Base-by-base conservation (phyloP, 2,888 invertebrate genomes). In the Sarcophaga carnaria region DNA sequence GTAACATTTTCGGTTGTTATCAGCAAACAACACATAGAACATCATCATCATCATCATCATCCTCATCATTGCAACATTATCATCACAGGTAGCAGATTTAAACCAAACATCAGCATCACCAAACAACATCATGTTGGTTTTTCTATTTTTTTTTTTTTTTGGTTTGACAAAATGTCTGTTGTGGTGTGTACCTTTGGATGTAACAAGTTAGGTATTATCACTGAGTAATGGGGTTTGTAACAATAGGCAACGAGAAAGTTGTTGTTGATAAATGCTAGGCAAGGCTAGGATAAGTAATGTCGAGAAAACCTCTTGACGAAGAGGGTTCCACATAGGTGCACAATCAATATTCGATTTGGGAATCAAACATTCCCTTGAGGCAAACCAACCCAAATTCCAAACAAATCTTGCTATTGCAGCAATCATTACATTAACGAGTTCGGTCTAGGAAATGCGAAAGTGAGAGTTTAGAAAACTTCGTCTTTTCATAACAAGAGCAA, bases 71-170 rank as follows among this genome's bases (percentile, higher is more conserved):
- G 37, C 8, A 37, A 37, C 10, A 8, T 37, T 37, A 82, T 76
- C 80, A 80, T 75, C 78, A 81, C 84, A 84, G 87, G 84, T 87
- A 84, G 78, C 62, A 63, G n/a, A 54, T 27, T 63, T 74, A 47
- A 82, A 85, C 85, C 74, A 79, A 86, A 79, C 63, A 82, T 87
- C 80, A 86, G 14, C 54, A 14, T 8, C 8, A 37, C 74, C 83
- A 69, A 74, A 78, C 81, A 83, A 67, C 80, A 78, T 86, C 81
- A 83, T 86, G 81, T 85, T 82, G 75, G 17, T 80, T 59, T 27
- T 64, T 71, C 27, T 80, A 49, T 60, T 66, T 64, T 49, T 2
- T 49, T 80, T 37, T 60, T 66, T 64, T 49, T 2, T 49, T 54
- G 54, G 54, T 4, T 54, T 12, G 0, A 14, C 17, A 17, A 54